Evolutionary conservation across 2,797 vertebrate species (phyloP), one percentile per base, ranked within the genome.

Genomic region (Danio choprae): DNA sequence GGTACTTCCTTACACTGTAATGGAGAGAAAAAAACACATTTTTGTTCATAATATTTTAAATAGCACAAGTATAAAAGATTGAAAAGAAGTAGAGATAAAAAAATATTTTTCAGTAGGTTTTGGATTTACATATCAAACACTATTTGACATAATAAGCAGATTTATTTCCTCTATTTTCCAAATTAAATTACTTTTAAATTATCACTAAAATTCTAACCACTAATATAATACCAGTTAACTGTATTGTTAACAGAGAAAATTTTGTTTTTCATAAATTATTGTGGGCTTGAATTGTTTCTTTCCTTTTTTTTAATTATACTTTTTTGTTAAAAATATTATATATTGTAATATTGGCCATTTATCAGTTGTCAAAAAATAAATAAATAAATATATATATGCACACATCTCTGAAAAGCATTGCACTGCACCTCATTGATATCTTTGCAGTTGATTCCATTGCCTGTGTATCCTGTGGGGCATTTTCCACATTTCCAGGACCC

Each of bases 401-500:
- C 46, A 2, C 11, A 5, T 2, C 12, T 46, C 44, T 46, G 12
- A 46, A 46, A 46, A 46, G 8, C 48, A 51, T 10, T 41, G 11
- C 7, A 4, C 6, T 83, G 86, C 86, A 99, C 98, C 96, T 99
- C 98, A 85, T 99, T 94, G 4, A 98, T 86, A 80, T 99, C 98
- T 89, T 94, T 93, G 87, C 98, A 99, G 58, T 94, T 93, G 89
- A 97, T 80, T 0, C 98, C 98, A 74, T 99, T 95, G 85, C 98
- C 98, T 7, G 90, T 91, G 89, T 97, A 99, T 68, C 98, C 98
- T 64, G 87, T 48, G 38, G 97, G 98, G 81, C 98, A 99, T 48
- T 94, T 93, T 36, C 97, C 97, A 81, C 98, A 99, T 81, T 97
- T 98, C 97, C 97, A 99, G 77, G 96, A 96, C 56, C 98, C 97